phyloP scores from a whole-genome alignment of 2,888 invertebrate genomes.

The Chalcosyrphus nemorum region DNA sequence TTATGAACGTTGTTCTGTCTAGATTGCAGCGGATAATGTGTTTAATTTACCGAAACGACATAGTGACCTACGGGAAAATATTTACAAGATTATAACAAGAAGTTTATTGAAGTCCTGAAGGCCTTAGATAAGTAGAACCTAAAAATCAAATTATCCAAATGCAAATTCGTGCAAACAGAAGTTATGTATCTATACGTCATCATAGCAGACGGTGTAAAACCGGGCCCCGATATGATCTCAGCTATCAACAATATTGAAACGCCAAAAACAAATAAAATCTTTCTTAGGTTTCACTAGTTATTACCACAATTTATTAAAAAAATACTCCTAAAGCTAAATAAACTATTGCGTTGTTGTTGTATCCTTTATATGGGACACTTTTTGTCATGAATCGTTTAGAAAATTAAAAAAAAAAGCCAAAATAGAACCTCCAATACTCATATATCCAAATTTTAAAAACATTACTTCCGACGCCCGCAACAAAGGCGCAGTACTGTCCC shows the following conservation, averaged over 20 bases:
- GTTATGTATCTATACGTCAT: background rate
- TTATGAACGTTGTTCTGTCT: conserved; percentile 75
- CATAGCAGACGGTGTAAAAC: conserved; percentile 1
- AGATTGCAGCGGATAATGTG: conserved; percentile 67
- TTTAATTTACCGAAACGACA: conserved; percentile 75
- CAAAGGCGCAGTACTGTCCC: background rate
- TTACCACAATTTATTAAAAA: conserved; percentile 49
- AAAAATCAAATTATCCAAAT: conserved; percentile 53
- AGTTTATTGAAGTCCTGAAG: conserved; percentile 36
- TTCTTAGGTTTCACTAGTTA: background rate
- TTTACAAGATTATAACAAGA: background rate
- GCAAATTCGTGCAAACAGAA: too few species aligned
- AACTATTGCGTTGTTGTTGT: background rate
- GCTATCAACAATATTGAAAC: background rate
- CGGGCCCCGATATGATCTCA: background rate
- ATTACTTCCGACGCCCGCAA: background rate
- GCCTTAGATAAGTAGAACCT: conserved; percentile 58
- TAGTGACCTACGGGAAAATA: conserved; percentile 74
- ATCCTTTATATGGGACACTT: background rate
- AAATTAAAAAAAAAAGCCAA: background rate
- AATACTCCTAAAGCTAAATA: background rate
- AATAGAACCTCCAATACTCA: background rate
- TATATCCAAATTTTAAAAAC: background rate
- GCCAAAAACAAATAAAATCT: background rate
- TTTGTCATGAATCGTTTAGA: background rate